phyloP scores from a whole-genome alignment of 2,888 invertebrate species.

The Scaptomyza caliginosa region DNA sequence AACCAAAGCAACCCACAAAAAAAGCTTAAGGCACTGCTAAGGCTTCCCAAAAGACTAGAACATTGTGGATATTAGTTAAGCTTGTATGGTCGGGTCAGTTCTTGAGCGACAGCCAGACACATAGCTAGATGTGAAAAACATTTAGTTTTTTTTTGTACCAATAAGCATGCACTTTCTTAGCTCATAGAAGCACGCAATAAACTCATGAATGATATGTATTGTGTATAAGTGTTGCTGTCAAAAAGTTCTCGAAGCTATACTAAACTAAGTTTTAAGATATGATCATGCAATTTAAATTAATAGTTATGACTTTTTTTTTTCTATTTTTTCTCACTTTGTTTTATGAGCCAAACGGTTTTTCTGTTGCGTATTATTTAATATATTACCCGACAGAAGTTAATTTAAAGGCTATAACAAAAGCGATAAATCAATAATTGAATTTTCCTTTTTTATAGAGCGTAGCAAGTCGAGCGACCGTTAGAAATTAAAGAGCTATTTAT shows the following conservation, averaged over 20 bases:
- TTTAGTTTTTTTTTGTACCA: constrained; percentile 14
- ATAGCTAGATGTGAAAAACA: constrained; percentile 2
- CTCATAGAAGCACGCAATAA: constrained; percentile 61
- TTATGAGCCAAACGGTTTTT: constrained; percentile 16
- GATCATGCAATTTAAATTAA: constrained; percentile 59
- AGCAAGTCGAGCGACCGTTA: not conserved
- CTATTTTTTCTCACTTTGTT: constrained; percentile 14
- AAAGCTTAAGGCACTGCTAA: constrained; percentile 36
- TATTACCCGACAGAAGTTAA: not conserved
- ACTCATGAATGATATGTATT: constrained; percentile 47
- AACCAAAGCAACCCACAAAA: not conserved
- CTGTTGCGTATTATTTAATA: too few species aligned
- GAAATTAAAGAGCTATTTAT: too few species aligned
- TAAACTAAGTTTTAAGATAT: constrained; percentile 34
- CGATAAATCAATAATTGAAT: not conserved
- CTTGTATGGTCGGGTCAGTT: constrained; percentile 5
- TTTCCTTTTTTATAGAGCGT: not conserved
- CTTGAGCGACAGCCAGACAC: constrained; percentile 1
- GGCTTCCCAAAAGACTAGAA: constrained; percentile 25
- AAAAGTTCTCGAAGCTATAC: not conserved
- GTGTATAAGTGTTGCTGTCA: constrained; percentile 3
- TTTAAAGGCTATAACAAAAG: not conserved
- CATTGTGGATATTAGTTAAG: constrained; percentile 8
- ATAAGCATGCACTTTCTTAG: constrained; percentile 60
- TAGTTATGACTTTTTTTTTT: constrained; percentile 39